Base-by-base conservation (phyloP, 1,140 invertebrate genomes). In the Drosophila parvula region DNA sequence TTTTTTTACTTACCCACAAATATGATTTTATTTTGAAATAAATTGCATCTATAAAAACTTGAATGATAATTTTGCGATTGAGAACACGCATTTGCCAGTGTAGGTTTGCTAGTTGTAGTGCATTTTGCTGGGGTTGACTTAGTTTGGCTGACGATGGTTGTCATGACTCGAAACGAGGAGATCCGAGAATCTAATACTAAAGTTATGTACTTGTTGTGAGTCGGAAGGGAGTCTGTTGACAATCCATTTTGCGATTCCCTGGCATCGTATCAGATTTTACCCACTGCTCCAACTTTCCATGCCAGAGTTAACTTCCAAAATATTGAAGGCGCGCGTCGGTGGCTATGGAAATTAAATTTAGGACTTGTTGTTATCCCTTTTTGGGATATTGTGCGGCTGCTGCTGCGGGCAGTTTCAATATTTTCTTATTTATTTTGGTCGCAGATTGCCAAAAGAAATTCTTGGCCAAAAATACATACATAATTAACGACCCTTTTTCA, bases 401-500 rank as follows among this genome's bases (percentile, higher is more conserved):
- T 65, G 48, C 41, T 38, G 34, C 34, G 16, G 11, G 27, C n/a
- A 36, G 40, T 70, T 61, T 22, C 12, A 10, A 67, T 44, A 69
- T 69, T 69, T 69, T 9, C 38, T 34, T 51, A 43, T 68, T 68
- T 65, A 50, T 51, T 43, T 71, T 57, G 41, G 14, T 45, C 51
- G 48, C 40, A 58, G 65, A 45, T 50, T 59, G 61, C 28, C 55
- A 68, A 27, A n/a, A 51, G 32, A 53, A 63, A 44, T 58, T 56
- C 51, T 58, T 65, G 71, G 44, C 71, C 44, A 75, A 75, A 65
- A 40, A 58, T 68, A 43, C 36, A 58, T 68, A 43, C 36, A 73
- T 78, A 79, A 79, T 65, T 77, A 77, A 77, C 73, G 55, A 75
- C 74, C 56, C 56, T 60, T 48, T 38, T 60, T 51, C 59, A 80